phyloP scores from a whole-genome alignment of 2,888 invertebrate genomes.

The Hipparchia sbordonii region DNA sequence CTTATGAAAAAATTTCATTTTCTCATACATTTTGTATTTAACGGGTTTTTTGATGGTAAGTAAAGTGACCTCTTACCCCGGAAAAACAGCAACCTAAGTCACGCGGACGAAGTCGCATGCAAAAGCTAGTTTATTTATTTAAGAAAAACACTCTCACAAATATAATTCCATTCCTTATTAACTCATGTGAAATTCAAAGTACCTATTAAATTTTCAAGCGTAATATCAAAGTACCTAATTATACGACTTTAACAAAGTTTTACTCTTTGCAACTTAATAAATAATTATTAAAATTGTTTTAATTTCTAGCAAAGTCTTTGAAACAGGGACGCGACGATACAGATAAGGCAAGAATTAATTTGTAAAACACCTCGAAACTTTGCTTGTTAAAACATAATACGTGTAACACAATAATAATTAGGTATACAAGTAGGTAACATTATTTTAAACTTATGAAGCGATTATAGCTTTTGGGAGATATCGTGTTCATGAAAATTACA shows the following conservation, averaged over 20 bases:
- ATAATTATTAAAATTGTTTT: slow-evolving; percentile 5
- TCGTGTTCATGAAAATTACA: neutral
- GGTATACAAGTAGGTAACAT: neutral
- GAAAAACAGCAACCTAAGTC: too few relatives aligned
- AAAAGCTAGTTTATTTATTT: too few relatives aligned
- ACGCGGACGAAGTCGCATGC: too few relatives aligned
- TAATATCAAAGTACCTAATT: neutral
- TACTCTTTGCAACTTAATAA: slow-evolving; percentile 13
- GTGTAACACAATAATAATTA: neutral
- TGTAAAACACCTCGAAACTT: slow-evolving; percentile 13
- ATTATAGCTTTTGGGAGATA: neutral
- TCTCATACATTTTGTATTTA: too few relatives aligned
- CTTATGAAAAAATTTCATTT: too few relatives aligned
- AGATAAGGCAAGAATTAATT: slow-evolving; percentile 8
- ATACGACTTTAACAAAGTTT: neutral
- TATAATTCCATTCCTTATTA: too few relatives aligned
- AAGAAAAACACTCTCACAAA: too few relatives aligned
- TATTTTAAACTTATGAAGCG: neutral
- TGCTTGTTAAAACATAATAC: slow-evolving; percentile 16
- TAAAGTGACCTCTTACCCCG: too few relatives aligned
- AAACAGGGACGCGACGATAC: neutral
- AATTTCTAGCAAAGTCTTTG: slow-evolving; percentile 6
- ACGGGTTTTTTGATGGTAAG: too few relatives aligned
- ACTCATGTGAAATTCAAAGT: too few relatives aligned
- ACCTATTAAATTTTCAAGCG: neutral